These are phyloP conservation scores for Oreonectes daqikongensis DNA, from an alignment of 2,797 vertebrate species.

Conservation along the genomic window DNA sequence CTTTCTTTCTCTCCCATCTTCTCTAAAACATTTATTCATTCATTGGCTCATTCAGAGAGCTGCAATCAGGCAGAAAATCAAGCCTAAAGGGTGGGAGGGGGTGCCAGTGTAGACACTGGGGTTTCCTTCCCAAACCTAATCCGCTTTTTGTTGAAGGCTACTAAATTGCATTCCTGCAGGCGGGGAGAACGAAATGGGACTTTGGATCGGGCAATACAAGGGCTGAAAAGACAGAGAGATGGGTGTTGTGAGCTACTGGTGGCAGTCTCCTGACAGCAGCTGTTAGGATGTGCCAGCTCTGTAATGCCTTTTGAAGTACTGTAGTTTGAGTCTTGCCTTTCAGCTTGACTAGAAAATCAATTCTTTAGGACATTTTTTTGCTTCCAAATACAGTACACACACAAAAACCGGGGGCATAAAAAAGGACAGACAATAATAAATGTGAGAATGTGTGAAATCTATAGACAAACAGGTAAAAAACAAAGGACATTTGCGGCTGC, in stretches of 20 bases:
- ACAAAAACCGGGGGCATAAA: background rate
- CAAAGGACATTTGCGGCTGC: background rate
- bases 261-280: slow-evolving; percentile 35
- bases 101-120: slow-evolving; percentile 33
- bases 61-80: slow-evolving; percentile 57
- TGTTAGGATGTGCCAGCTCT: slow-evolving; percentile 29
- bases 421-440: background rate
- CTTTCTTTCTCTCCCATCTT: slow-evolving; percentile 12
- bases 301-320: slow-evolving; percentile 13
- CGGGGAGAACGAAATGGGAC: slow-evolving; percentile 38
- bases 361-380: background rate
- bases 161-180: slow-evolving; percentile 50
- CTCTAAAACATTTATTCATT: slow-evolving; percentile 41
- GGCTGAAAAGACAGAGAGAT: slow-evolving; percentile 45
- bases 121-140: slow-evolving; percentile 50
- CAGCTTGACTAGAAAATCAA: background rate
- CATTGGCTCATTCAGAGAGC: slow-evolving; percentile 42
- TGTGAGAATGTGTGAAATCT: background rate
- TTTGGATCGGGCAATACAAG: slow-evolving; percentile 25
- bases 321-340: slow-evolving; percentile 8
- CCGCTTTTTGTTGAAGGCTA: slow-evolving; percentile 51
- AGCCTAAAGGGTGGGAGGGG: slow-evolving; percentile 39
- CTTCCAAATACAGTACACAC: background rate
- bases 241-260: slow-evolving; percentile 29
- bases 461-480: background rate